These are phyloP conservation scores for Thamnophis elegans DNA, from an alignment of 2,797 vertebrate species.

Conservation along the genomic window DNA sequence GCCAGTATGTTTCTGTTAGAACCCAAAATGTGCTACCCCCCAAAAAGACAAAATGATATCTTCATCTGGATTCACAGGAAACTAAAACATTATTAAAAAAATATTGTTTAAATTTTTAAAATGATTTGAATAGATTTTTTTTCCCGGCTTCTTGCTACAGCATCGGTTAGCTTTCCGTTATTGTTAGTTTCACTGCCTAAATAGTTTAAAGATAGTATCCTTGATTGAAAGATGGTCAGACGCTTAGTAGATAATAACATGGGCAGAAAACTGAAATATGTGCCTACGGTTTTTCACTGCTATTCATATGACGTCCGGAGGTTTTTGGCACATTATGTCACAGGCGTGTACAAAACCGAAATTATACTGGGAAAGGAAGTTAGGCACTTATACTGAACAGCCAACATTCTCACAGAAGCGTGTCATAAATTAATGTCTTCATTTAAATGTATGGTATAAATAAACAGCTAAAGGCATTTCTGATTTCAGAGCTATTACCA, in stretches of 20 bases:
- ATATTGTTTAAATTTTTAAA: background rate
- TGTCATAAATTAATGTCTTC: background rate
- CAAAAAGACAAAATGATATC: background rate
- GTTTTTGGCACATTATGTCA: background rate
- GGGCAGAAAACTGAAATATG: background rate
- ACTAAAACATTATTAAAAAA: background rate
- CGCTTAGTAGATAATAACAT: background rate
- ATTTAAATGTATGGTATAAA: background rate
- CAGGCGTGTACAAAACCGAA: background rate
- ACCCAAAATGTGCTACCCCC: background rate
- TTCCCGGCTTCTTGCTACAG: background rate
- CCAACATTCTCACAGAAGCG: background rate
- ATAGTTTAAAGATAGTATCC: background rate
- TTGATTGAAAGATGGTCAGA: background rate
- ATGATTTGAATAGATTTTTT: background rate
- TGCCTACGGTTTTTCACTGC: background rate
- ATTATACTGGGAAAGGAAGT: background rate
- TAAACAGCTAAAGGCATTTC: background rate
- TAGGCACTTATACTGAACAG: background rate
- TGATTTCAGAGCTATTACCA: background rate
- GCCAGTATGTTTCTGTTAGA: background rate
- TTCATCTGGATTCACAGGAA: background rate
- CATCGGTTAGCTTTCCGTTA: background rate
- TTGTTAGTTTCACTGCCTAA: background rate
- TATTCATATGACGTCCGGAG: background rate